Evolutionary conservation across 2,797 vertebrate species (phyloP).

Genomic region (Halcyon chelicuti): DNA sequence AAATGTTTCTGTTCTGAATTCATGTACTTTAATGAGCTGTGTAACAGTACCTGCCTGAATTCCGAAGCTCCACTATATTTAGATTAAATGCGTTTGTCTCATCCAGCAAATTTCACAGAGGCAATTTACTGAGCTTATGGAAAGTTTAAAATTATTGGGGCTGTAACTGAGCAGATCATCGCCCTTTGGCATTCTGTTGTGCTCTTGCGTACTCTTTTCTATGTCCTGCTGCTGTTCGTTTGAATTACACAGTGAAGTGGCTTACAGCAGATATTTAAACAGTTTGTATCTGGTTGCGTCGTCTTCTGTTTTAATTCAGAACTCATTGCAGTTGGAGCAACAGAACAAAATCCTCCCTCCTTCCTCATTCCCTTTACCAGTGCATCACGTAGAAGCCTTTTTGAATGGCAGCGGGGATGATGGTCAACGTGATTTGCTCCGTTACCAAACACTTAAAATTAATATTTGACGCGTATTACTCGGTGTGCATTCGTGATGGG

Average conservation of each 20-base stretch:
- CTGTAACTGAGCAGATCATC: not conserved
- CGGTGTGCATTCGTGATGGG: not conserved
- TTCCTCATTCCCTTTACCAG: not conserved
- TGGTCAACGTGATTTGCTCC: not conserved
- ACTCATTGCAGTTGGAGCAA: not conserved
- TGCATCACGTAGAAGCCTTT: not conserved
- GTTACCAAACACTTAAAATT: not conserved
- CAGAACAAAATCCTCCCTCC: not conserved
- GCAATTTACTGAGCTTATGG: not conserved
- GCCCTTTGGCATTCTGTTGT: not conserved
- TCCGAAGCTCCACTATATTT: not conserved
- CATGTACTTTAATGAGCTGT: not conserved
- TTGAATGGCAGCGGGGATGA: not conserved
- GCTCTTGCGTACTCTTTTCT: not conserved
- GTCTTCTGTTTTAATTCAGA: not conserved
- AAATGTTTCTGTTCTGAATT: not conserved
- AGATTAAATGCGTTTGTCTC: not conserved
- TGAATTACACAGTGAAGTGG: not conserved
- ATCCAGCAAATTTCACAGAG: not conserved
- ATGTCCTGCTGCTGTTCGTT: not conserved
- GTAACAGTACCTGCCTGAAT: not conserved
- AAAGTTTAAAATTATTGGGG: not conserved
- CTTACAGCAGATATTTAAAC: not conserved
- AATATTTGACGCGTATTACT: conserved; percentile 25
- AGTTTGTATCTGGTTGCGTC: not conserved